A percentile compares a stretch with the other conserved stretches of the same genome.
phyloP scores from a whole-genome alignment of 2,888 invertebrate genomes.

The Ophion obscuratus region DNA sequence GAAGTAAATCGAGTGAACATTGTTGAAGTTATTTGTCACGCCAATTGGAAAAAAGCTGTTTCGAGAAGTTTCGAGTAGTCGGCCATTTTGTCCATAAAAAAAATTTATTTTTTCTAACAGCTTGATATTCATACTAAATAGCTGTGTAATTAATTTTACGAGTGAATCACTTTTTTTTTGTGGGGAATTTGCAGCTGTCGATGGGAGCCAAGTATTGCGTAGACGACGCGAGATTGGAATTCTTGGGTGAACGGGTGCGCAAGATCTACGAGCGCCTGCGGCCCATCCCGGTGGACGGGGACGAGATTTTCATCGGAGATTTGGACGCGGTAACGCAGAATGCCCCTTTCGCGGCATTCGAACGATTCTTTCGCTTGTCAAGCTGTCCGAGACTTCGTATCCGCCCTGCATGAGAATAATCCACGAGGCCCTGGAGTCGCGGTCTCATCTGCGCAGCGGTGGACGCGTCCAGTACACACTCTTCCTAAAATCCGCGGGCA shows the following conservation, averaged over 20 bases:
- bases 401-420: conserved; percentile 97
- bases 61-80: too few relatives aligned
- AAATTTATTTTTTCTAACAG: too few relatives aligned
- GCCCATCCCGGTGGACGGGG: conserved; percentile 87
- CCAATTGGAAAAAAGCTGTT: too few relatives aligned
- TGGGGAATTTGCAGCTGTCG: conserved; percentile 85
- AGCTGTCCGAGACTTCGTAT: conserved; percentile 92
- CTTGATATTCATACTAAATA: too few relatives aligned
- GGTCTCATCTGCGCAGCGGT: conserved; percentile 95
- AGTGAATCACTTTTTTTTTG: too few relatives aligned
- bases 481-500: conserved; percentile 97
- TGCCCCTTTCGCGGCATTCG: too few relatives aligned
- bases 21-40: too few relatives aligned
- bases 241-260: conserved; percentile 90
- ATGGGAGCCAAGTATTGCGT: conserved; percentile 88
- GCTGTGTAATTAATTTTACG: too few relatives aligned
- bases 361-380: conserved; percentile 58
- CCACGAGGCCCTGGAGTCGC: conserved; percentile 91
- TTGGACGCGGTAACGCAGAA: conserved; percentile 86
- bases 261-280: conserved; percentile 91
- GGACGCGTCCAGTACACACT: conserved; percentile 96
- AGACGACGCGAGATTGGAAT: conserved; percentile 92
- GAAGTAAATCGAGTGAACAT: too few relatives aligned
- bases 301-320: conserved; percentile 89
- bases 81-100: too few relatives aligned